Evolutionary conservation across 2,797 vertebrate genomes (phyloP), one percentile per base, ranked within the genome.

Genomic region (Paguma larvata): DNA sequence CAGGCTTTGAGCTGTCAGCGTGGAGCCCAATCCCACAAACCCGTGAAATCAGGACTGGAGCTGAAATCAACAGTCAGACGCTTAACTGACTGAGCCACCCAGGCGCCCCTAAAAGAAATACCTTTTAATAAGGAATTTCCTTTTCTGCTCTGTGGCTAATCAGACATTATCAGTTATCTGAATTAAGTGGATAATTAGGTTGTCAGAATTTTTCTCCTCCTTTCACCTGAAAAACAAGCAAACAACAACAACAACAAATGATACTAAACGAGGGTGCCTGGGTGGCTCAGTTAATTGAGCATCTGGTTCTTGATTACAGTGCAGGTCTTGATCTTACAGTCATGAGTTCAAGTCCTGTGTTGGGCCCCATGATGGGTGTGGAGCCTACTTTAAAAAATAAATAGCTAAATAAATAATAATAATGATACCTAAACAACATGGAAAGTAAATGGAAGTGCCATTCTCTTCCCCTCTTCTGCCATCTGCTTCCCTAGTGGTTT

Each of bases 91-190:
- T 75, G 27, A 48, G 44, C 8, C 27, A 48, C 73, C 15, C 13
- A 18, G 15, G 15, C 48, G 8, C 44, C 44, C 44, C 44, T 59
- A 75, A 32, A 27, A 48, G 44, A 44, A 48, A 56, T 59, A 70
- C 18, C 12, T 25, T 51, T 56, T 18, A n/a, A 92, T 53, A 51
- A 67, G 4, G 38, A 9, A 68, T 85, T 67, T 88, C 9, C 14
- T 96, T 85, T 91, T 92, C 75, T 95, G 38, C 14, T 75, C 44
- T 44, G 30, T 51, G 82, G 25, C 23, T 89, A 63, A 84, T 67
- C 5, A 11, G 63, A 21, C 14, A 75, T 84, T n/a, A 30, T 51
- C 5, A 34, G 38, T 82, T 82, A 93, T 88, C 70, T 83, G n/a
- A 92, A 38, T 62, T 65, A 13, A 94, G 10, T 14, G 62, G 38